A percentile compares a stretch with the other conserved stretches of the same genome.
Evolutionary conservation across 2,113 vertebrate genomes (phyloP).

Genomic region (Cheirogaleus medius): DNA sequence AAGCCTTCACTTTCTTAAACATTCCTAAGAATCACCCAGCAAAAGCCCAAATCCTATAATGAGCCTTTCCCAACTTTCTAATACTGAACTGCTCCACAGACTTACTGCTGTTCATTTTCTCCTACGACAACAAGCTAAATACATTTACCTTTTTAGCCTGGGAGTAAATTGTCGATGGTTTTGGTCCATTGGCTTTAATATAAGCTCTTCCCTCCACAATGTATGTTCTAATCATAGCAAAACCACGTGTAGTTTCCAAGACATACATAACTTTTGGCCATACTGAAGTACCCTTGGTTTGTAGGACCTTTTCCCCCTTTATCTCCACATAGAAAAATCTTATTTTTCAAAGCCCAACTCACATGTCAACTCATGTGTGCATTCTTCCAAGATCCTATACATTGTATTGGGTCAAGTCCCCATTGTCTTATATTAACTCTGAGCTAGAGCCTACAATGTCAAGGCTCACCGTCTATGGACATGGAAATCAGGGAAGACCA

Average conservation of each 20-base stretch:
- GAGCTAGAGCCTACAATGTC: not conserved
- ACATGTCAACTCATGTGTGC: not conserved
- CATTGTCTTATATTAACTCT: not conserved
- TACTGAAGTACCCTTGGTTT: not conserved
- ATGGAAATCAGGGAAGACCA: not conserved
- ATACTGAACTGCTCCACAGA: not conserved
- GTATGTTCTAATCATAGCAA: not conserved
- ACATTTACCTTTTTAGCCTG: not conserved
- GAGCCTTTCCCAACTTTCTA: not conserved
- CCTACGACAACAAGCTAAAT: not conserved
- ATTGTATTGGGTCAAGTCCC: not conserved
- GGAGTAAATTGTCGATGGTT: not conserved
- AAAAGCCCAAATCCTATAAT: not conserved
- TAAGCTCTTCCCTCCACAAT: not conserved
- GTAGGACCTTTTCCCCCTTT: not conserved
- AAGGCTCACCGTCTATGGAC: not conserved
- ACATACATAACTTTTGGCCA: not conserved
- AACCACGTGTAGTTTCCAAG: not conserved
- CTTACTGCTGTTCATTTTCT: not conserved
- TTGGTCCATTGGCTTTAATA: not conserved
- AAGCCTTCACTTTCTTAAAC: not conserved
- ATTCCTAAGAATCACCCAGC: not conserved
- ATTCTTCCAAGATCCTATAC: not conserved
- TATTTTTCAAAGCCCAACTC: conserved; percentile 11
- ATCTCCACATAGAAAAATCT: not conserved